Evolutionary conservation across 2,888 invertebrate genomes (phyloP).

Genomic region (Andrena bucephala): DNA sequence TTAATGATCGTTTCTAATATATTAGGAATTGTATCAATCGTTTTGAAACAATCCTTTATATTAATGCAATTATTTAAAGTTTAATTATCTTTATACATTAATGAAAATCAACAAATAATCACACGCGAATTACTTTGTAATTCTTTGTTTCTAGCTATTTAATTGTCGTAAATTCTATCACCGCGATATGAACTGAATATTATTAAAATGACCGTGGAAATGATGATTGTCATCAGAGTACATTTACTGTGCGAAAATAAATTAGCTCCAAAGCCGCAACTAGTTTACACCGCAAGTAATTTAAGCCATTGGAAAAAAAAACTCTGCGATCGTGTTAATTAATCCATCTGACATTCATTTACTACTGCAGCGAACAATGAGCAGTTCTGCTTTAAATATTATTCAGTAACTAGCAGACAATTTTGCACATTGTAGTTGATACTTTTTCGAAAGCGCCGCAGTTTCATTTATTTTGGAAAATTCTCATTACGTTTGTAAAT

Average conservation of each 20-base stretch:
- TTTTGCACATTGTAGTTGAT: background rate
- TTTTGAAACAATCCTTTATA: no score
- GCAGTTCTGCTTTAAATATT: slow-evolving; percentile 5
- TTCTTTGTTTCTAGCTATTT: background rate
- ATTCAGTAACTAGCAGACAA: background rate
- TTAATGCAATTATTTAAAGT: no score
- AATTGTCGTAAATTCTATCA: background rate
- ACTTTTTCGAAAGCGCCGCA: no score
- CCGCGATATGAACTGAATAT: background rate
- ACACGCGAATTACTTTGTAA: background rate
- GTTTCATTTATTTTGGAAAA: no score
- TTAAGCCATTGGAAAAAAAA: slow-evolving; percentile 52
- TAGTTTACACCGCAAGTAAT: slow-evolving; percentile 48
- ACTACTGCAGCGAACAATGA: slow-evolving; percentile 7
- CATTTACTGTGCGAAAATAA: slow-evolving; percentile 37
- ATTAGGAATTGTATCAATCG: no score
- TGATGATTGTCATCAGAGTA: slow-evolving; percentile 17
- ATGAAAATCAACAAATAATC: no score
- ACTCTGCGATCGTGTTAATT: slow-evolving; percentile 51
- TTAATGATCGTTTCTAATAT: background rate
- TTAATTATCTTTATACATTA: no score
- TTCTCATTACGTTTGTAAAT: no score
- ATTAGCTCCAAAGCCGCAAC: slow-evolving; percentile 45
- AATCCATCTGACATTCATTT: slow-evolving; percentile 28
- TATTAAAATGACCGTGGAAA: slow-evolving; percentile 24